Base-by-base conservation (phyloP, 1,140 invertebrate species). In the Littorina saxatilis region DNA sequence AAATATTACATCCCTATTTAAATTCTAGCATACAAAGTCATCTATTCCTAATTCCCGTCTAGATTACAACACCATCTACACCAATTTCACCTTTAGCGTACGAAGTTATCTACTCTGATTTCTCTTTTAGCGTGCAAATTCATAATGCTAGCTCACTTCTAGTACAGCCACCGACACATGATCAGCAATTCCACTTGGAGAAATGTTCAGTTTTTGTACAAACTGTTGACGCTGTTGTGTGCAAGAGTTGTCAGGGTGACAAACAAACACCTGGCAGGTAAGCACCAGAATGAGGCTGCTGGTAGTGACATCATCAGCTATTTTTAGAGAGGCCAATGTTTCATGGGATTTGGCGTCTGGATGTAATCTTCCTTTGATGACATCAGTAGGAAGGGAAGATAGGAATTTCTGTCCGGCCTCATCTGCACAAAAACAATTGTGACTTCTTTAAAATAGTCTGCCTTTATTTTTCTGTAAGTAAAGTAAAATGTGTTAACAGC, bases 201-300 rank as follows among this genome's bases (percentile, higher is more conserved):
- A 32, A 47, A 81, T 39, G 0, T 52, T 66, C 32, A 82, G 39
- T 23, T 27, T n/a, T 43, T 82, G 72, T 0, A 75, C 73, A 63
- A 63, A 37, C 58, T 73, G 40, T 40, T 50, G 37, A 7, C 50
- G 73, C 20, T 61, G 52, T 58, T 75, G 70, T 7, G 39, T 70
- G 55, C 74, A 75, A 15, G 72, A 70, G 52, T 76, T n/a, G 39
- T 82, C 72, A 1, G 39, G 50, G 39, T 20, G 66, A 58, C 79
- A 80, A 23, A 73, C 37, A 61, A 80, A 80, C 15, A 80, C 43
- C 50, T 80, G 79, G 35, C 68, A 73, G 11, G 70, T 73, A 15
- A 80, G 29, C 50, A 55, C 70, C 32, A 80, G 32, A 13, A 39
- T 40, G 0, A 78, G 23, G 66, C 66, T 73, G 23, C 20, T 32